Conservation (phyloP, 2,888 invertebrate species). For the Anarsia innoxiella region DNA sequence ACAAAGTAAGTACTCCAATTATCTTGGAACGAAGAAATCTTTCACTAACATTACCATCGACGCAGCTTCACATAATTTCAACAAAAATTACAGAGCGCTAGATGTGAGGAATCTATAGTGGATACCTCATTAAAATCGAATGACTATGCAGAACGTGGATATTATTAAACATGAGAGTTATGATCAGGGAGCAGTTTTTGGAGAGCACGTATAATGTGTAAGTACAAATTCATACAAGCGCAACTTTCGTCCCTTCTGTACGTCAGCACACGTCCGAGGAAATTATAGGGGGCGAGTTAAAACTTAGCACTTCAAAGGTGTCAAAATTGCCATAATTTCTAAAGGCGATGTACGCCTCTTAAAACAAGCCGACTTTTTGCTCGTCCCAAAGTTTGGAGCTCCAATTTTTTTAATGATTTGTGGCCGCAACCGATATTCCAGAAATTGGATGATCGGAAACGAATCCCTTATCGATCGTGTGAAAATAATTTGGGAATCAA, state of each 20-base stretch:
- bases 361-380: slow-evolving; percentile 69
- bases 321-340: slow-evolving; percentile 73
- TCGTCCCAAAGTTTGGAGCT: slow-evolving; percentile 45
- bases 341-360: slow-evolving; percentile 53
- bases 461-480: slow-evolving; percentile 58
- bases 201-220: slow-evolving; percentile 37
- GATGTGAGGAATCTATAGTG: slow-evolving; percentile 38
- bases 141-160: slow-evolving; percentile 54
- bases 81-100: slow-evolving; percentile 56
- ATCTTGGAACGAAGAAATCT: slow-evolving; percentile 6
- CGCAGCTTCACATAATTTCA: slow-evolving; percentile 30
- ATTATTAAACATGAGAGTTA: slow-evolving; percentile 60
- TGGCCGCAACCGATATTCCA: slow-evolving; percentile 60
- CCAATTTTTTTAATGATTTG: slow-evolving; percentile 69
- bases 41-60: slow-evolving; percentile 19
- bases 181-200: slow-evolving; percentile 42
- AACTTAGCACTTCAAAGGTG: slow-evolving; percentile 72
- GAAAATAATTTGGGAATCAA: slow-evolving; percentile 51
- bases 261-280: slow-evolving; percentile 49
- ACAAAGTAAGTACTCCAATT: slow-evolving; percentile 13
- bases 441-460: slow-evolving; percentile 67
- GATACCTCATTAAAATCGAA: slow-evolving; percentile 58
- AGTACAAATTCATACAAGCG: slow-evolving; percentile 29
- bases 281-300: slow-evolving; percentile 61
- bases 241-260: slow-evolving; percentile 30